Conservation (phyloP, 2,113 vertebrate species). For the Nansenia antarctica region DNA sequence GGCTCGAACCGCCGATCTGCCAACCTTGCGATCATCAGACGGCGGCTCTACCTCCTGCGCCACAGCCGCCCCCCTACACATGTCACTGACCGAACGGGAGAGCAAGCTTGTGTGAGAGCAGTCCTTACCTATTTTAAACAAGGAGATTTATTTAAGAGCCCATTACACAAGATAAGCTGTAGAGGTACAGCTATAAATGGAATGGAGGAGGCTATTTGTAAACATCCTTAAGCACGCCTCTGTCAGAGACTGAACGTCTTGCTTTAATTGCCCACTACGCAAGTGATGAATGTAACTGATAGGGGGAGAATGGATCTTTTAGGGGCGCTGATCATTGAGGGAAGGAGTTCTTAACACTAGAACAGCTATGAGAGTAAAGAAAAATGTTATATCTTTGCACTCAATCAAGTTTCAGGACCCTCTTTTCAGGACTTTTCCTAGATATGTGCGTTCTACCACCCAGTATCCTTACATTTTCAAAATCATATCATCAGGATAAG, state of each 20-base stretch:
- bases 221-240: conserved; percentile 18
- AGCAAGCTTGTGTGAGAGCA: conserved; percentile 28
- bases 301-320: conserved; percentile 42
- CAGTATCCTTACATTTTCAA: too few species aligned
- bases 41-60: too few species aligned
- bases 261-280: conserved; percentile 32
- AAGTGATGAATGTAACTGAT: conserved; percentile 45
- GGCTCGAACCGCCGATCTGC: too few species aligned
- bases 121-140: conserved; percentile 62
- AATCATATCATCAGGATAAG: too few species aligned
- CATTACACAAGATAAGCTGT: conserved; percentile 64
- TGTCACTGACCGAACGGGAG: conserved; percentile 46
- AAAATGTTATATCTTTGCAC: too few species aligned
- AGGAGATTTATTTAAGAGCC: conserved; percentile 67
- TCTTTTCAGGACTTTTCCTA: too few species aligned
- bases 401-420: too few species aligned
- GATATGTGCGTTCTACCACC: too few species aligned
- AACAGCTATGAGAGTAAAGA: too few species aligned
- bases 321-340: conserved; percentile 35
- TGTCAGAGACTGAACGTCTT: conserved; percentile 10
- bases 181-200: conserved; percentile 55
- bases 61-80: too few species aligned
- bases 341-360: conserved; percentile 41
- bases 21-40: too few species aligned
- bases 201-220: conserved; percentile 58